These are phyloP conservation scores for Balaeniceps rex DNA, from an alignment of 2,113 vertebrate species.

Conservation along the genomic window DNA sequence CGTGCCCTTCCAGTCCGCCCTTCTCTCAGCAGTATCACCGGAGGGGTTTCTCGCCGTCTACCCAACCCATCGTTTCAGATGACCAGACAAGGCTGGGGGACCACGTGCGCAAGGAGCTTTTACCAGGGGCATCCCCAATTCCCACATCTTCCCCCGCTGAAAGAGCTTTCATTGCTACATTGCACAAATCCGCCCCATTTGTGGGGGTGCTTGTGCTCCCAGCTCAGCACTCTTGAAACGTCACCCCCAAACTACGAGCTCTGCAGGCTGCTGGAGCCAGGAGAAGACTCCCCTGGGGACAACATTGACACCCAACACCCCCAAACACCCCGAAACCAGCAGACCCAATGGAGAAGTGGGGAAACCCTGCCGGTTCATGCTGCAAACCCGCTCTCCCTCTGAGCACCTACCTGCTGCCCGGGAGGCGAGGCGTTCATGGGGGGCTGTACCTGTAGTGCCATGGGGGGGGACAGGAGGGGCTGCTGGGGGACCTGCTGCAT, in stretches of 20 bases:
- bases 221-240: not conserved
- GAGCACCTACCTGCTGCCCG: slow-evolving; percentile 88
- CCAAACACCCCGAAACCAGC: not conserved
- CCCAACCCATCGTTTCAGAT: not conserved
- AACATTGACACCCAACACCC: accelerated
- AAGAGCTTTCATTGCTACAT: not conserved
- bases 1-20: not conserved
- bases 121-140: not conserved
- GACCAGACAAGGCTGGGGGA: not conserved
- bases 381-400: not conserved
- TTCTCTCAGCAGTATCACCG: not conserved
- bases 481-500: slow-evolving; percentile 96
- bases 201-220: not conserved
- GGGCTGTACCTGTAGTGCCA: slow-evolving; percentile 95
- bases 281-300: not conserved
- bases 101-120: not conserved
- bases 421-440: slow-evolving; percentile 89
- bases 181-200: not conserved
- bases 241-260: not conserved
- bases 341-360: not conserved
- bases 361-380: accelerated
- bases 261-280: not conserved
- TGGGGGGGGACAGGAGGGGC: slow-evolving; percentile 92
- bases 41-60: not conserved
- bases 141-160: not conserved